Conservation (phyloP, 2,113 vertebrate genomes). For the Zootoca vivipara region DNA sequence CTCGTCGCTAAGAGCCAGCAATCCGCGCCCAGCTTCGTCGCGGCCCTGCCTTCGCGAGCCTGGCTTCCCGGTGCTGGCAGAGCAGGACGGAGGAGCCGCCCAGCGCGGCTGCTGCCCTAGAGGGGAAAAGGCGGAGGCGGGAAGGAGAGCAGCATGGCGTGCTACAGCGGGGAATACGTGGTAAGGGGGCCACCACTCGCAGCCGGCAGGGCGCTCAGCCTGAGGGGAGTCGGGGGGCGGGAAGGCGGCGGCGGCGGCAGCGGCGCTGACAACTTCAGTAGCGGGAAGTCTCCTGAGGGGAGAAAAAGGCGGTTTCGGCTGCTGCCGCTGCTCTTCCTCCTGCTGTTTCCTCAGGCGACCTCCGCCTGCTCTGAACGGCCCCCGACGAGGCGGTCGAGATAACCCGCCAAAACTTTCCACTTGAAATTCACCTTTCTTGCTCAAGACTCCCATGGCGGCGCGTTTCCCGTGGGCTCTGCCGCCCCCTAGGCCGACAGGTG, state of each 20-base stretch:
- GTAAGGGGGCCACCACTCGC: slow-evolving; percentile 34
- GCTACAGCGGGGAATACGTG: slow-evolving; percentile 50
- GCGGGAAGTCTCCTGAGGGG: neutral
- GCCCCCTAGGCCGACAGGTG: neutral
- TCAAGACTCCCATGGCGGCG: neutral
- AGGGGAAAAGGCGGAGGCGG: neutral
- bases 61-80: neutral
- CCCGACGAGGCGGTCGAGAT: neutral
- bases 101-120: neutral
- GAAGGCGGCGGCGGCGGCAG: no score
- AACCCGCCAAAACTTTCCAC: neutral
- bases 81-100: slow-evolving; percentile 6
- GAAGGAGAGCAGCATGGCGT: slow-evolving; percentile 51
- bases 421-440: neutral
- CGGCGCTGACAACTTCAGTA: no score
- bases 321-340: no score
- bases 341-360: neutral
- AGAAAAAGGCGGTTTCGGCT: no score
- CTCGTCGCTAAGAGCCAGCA: neutral
- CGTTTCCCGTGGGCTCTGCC: no score
- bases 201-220: neutral
- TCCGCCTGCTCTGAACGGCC: neutral
- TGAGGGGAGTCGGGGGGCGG: neutral
- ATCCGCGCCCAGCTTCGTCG: neutral
- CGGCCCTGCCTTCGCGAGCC: neutral